These are phyloP conservation scores for Sminthurinus aureus DNA, from an alignment of 2,888 invertebrate species.

Conservation along the genomic window DNA sequence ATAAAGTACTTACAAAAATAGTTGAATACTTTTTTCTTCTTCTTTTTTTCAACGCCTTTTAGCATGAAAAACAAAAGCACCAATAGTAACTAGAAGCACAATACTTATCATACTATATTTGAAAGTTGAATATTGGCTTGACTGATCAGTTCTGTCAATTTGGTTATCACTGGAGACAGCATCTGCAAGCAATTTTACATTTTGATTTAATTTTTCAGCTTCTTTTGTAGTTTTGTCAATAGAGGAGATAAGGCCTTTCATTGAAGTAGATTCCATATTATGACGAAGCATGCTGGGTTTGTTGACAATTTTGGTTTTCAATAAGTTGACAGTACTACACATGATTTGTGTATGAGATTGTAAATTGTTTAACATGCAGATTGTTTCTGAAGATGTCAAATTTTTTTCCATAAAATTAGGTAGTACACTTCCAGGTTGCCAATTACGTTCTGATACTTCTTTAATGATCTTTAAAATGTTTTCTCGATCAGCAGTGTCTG, in stretches of 20 bases:
- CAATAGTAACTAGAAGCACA: background rate
- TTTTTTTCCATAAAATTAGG: slow-evolving; percentile 24
- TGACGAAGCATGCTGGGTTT: slow-evolving; percentile 27
- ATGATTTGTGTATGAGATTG: slow-evolving; percentile 21
- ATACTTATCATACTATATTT: background rate
- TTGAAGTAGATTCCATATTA: slow-evolving; percentile 17
- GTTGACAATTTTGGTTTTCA: background rate
- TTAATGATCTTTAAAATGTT: background rate
- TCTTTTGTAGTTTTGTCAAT: background rate
- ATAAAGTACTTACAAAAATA: no score
- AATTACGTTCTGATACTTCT: background rate
- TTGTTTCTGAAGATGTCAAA: slow-evolving; percentile 18
- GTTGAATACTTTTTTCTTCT: no score
- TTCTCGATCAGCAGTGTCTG: background rate
- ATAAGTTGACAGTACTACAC: background rate
- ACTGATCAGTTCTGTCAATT: background rate
- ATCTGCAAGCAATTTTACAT: background rate
- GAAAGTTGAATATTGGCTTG: background rate
- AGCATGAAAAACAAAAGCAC: no score
- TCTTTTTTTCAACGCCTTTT: no score
- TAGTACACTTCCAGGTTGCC: slow-evolving; percentile 17
- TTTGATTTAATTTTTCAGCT: background rate
- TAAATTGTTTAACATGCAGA: slow-evolving; percentile 28
- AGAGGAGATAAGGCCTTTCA: slow-evolving; percentile 2
- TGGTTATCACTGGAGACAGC: background rate